Evolutionary conservation across 2,113 vertebrate species (phyloP).

Genomic region (Chauna torquata): DNA sequence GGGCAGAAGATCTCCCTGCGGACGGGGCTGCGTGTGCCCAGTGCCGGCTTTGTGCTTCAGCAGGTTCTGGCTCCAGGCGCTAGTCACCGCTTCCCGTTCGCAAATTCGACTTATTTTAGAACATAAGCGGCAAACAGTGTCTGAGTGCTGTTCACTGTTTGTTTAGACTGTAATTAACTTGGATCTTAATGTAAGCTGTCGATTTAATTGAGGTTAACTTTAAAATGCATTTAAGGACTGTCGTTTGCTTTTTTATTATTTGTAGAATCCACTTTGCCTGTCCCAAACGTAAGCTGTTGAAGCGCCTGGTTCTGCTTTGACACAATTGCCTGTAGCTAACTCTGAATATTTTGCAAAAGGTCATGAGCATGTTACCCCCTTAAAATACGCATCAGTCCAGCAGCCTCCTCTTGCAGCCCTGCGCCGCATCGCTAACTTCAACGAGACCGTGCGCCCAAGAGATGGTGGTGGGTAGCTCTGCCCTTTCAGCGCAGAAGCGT

Average conservation of each 20-base stretch:
- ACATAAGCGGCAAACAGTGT: background rate
- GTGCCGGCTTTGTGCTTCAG: background rate
- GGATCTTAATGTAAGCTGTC: background rate
- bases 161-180: background rate
- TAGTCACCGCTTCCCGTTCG: fast-evolving
- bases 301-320: background rate
- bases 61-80: background rate
- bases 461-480: background rate
- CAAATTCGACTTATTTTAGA: background rate
- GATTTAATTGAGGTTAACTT: background rate
- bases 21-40: background rate
- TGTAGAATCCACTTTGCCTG: background rate
- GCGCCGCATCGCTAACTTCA: background rate
- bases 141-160: background rate
- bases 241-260: background rate
- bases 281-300: background rate
- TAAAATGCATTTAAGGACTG: background rate
- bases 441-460: no score
- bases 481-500: background rate
- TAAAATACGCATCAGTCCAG: no score
- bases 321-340: background rate
- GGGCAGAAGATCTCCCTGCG: background rate
- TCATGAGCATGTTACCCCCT: no score
- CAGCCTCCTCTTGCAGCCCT: no score
- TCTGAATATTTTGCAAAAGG: background rate